Percentiles rank a stretch among this genome's conserved stretches.
Evolutionary conservation across 1,140 invertebrate genomes (phyloP).

Genomic region (Globodera ellingtonae): DNA sequence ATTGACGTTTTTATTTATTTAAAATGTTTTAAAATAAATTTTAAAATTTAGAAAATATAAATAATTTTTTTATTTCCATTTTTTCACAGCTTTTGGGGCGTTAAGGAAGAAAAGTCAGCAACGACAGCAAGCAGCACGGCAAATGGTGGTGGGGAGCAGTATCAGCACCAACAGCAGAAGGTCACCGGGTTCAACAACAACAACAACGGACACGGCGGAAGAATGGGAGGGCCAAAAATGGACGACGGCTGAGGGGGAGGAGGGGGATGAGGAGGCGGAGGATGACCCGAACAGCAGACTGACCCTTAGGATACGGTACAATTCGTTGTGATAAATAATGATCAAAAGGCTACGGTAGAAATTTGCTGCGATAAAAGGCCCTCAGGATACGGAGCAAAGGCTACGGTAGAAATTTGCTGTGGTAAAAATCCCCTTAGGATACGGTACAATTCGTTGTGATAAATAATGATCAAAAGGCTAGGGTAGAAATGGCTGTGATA

Average conservation of each 20-base stretch:
- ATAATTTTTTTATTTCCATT: not conserved
- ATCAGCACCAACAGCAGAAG: not conserved
- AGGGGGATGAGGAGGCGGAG: not conserved
- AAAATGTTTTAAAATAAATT: too few relatives aligned
- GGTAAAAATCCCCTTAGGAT: too few relatives aligned
- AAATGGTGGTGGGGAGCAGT: slow-evolving; percentile 11
- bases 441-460: too few relatives aligned
- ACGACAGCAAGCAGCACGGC: slow-evolving; percentile 7
- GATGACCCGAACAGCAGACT: slow-evolving; percentile 20
- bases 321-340: not conserved
- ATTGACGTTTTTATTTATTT: too few relatives aligned
- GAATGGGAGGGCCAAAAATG: not conserved
- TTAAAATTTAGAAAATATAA: not conserved
- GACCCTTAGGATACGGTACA: slow-evolving; percentile 17
- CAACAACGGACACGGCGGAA: too few relatives aligned
- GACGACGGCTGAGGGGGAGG: not conserved
- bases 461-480: too few relatives aligned
- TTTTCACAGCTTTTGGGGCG: slow-evolving; percentile 7
- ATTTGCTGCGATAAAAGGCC: too few relatives aligned
- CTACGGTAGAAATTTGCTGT: too few relatives aligned
- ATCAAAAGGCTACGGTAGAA: not conserved
- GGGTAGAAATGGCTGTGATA: too few relatives aligned
- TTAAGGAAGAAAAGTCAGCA: slow-evolving; percentile 17
- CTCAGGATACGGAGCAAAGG: too few relatives aligned
- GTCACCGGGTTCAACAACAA: not conserved